A percentile compares a stretch with the other conserved stretches of the same genome.
phyloP scores from a whole-genome alignment of 1,140 invertebrate species.

The Ceratina australensis region DNA sequence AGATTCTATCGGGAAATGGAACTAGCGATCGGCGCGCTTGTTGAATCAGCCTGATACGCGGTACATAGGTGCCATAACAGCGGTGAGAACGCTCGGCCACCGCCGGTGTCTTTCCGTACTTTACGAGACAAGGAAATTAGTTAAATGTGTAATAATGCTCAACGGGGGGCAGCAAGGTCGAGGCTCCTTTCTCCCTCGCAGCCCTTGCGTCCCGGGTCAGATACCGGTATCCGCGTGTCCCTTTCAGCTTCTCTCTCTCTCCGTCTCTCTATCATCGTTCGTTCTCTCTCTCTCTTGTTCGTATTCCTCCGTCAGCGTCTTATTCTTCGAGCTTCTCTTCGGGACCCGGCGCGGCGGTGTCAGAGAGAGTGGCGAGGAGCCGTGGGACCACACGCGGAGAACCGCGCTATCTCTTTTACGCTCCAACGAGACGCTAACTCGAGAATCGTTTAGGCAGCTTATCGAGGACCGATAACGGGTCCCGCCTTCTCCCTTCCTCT shows the following conservation, averaged over 20 bases:
- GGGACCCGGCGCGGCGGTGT: neutral
- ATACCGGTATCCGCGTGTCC: slow-evolving; percentile 46
- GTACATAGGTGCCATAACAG: slow-evolving; percentile 46
- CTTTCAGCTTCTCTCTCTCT: slow-evolving; percentile 13
- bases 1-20: neutral
- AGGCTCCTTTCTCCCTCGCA: neutral
- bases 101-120: slow-evolving; percentile 63
- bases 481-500: neutral
- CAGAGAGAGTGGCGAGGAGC: neutral
- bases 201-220: slow-evolving; percentile 8
- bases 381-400: slow-evolving; percentile 59
- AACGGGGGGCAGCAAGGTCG: slow-evolving; percentile 51
- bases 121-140: slow-evolving; percentile 77
- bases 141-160: slow-evolving; percentile 76
- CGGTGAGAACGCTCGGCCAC: slow-evolving; percentile 35
- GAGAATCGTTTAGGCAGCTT: slow-evolving; percentile 56
- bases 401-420: slow-evolving; percentile 51
- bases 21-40: slow-evolving; percentile 16
- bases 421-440: slow-evolving; percentile 50
- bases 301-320: slow-evolving; percentile 26
- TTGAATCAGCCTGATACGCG: slow-evolving; percentile 37
- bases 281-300: slow-evolving; percentile 7
- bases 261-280: slow-evolving; percentile 6
- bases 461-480: slow-evolving; percentile 42
- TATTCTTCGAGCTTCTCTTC: slow-evolving; percentile 16